A percentile compares a stretch with the other conserved stretches of the same genome.
phyloP scores from a whole-genome alignment of 1,140 invertebrate genomes.

The Cydia splendana region DNA sequence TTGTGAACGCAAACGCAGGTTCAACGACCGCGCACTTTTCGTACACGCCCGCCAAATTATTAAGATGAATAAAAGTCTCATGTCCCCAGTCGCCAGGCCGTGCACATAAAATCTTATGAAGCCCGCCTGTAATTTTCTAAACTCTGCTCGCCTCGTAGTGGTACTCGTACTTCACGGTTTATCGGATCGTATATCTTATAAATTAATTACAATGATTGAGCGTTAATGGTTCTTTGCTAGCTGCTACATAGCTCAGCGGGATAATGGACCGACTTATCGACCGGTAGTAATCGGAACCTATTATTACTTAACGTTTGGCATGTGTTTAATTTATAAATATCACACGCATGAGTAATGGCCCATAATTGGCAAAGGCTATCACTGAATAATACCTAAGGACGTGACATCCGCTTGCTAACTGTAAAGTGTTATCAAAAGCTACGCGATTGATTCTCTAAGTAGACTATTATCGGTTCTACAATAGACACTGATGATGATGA shows the following conservation, averaged over 20 bases:
- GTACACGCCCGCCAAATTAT: conserved; percentile 51
- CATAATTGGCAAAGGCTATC: conserved; percentile 75
- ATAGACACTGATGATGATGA: background rate
- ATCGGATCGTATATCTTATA: conserved; percentile 22
- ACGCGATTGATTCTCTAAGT: conserved; percentile 27
- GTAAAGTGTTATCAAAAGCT: conserved; percentile 46
- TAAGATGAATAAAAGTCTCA: conserved; percentile 43
- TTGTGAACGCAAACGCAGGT: conserved; percentile 48
- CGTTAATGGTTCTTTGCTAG: conserved; percentile 14
- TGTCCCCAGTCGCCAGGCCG: conserved; percentile 20
- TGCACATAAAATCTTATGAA: background rate
- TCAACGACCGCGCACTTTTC: conserved; percentile 61
- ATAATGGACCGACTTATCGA: background rate
- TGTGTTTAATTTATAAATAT: conserved; percentile 63
- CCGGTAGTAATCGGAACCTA: conserved; percentile 3
- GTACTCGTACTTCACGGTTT: background rate
- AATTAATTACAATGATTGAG: conserved; percentile 30
- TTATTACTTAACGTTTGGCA: conserved; percentile 33
- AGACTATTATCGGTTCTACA: conserved; percentile 1
- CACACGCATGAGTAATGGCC: conserved; percentile 68
- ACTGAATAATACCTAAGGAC: conserved; percentile 63
- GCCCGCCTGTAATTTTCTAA: conserved; percentile 21
- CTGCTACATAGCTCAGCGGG: background rate
- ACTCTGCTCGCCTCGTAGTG: background rate
- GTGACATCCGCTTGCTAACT: conserved; percentile 74